A percentile compares a stretch with the other conserved stretches of the same genome.
Evolutionary conservation across 1,140 invertebrate genomes (phyloP).

Genomic region (Rhynchophorus ferrugineus): DNA sequence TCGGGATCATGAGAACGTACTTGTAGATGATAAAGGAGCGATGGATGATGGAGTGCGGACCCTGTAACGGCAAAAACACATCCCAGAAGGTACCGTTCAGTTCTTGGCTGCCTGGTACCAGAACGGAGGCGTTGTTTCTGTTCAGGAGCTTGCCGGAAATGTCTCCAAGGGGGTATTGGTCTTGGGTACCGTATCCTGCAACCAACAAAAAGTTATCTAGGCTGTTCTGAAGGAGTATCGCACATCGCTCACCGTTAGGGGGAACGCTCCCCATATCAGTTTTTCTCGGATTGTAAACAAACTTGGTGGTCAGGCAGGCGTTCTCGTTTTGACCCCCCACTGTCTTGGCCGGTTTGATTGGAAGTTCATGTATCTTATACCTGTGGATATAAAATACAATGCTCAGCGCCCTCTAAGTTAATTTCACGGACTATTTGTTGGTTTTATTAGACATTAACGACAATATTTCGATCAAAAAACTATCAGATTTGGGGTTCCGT

Average conservation of each 20-base stretch:
- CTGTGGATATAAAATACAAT: background rate
- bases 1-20: conserved; percentile 40
- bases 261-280: conserved; percentile 48
- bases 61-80: conserved; percentile 77
- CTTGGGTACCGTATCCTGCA: conserved; percentile 67
- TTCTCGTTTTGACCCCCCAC: conserved; percentile 40
- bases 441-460: no score
- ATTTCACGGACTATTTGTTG: no score
- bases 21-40: conserved; percentile 77
- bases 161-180: conserved; percentile 83
- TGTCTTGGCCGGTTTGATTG: conserved; percentile 49
- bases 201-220: conserved; percentile 20
- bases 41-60: conserved; percentile 69
- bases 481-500: no score
- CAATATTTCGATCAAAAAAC: no score
- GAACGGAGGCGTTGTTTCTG: conserved; percentile 58
- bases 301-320: conserved; percentile 57
- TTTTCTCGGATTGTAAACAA: conserved; percentile 62
- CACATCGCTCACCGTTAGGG: conserved; percentile 54
- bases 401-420: background rate
- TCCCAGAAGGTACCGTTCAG: conserved; percentile 72
- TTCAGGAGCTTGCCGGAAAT: conserved; percentile 79
- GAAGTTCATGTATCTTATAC: conserved; percentile 64
- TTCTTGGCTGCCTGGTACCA: conserved; percentile 60
- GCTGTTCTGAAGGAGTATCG: no score